Conservation (phyloP, 2,113 vertebrate species). For the Sphyrna mokarran region DNA sequence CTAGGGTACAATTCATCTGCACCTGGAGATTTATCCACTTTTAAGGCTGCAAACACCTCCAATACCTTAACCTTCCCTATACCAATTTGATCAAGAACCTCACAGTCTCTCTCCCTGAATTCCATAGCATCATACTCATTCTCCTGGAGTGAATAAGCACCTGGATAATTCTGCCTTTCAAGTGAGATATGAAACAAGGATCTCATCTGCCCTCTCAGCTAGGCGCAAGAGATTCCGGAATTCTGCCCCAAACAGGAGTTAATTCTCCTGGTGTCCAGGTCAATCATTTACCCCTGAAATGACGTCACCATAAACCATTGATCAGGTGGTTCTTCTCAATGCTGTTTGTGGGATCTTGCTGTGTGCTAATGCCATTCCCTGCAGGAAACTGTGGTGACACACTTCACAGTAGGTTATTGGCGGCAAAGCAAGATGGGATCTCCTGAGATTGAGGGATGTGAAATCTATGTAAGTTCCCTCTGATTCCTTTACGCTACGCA, state of each 20-base stretch:
- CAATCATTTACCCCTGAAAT: neutral
- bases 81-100: too few relatives aligned
- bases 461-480: neutral
- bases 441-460: neutral
- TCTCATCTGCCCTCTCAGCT: neutral
- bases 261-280: neutral
- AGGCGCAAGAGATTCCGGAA: neutral
- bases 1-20: too few relatives aligned
- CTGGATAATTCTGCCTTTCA: neutral
- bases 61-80: too few relatives aligned
- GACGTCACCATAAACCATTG: neutral
- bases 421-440: neutral
- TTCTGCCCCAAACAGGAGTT: neutral
- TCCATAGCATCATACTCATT: too few relatives aligned
- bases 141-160: neutral
- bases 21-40: too few relatives aligned
- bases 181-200: neutral
- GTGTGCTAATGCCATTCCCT: neutral
- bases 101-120: too few relatives aligned
- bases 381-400: neutral
- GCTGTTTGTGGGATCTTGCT: neutral
- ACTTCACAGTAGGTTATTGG: neutral
- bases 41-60: too few relatives aligned
- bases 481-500: neutral
- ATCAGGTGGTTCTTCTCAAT: neutral